Evolutionary conservation across 2,888 invertebrate species (phyloP), one percentile per base, ranked within the genome.

Genomic region (Nymphalis urticae): DNA sequence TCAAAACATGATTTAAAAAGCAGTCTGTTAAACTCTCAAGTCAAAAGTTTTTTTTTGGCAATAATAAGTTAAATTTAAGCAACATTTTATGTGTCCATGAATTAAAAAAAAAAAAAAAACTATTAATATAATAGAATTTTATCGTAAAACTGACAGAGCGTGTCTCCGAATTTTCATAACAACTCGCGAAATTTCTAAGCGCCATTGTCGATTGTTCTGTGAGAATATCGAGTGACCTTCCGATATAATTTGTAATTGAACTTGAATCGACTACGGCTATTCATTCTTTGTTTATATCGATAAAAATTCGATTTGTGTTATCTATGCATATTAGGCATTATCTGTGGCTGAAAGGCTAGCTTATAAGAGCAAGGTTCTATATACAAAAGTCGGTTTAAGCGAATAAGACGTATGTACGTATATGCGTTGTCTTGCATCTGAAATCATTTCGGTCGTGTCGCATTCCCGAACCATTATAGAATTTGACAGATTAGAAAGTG

Each of bases 101-200:
- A 17, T 56, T n/a, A n/a, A n/a, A 0, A 36, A 9, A 36, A n/a
- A 32, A 27, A 50, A 50, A 3, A 27, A 27, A n/a, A 36, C 36
- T n/a, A 7, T 32, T 58, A n/a, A 36, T 58, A 36, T 58, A 6
- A 32, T 19, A 58, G 19, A 16, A 32, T 56, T 42, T 56, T 32
- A 36, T 56, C 56, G 32, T 53, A 47, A 54, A 64, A 27, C 19
- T 56, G 54, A 1, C 66, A 54, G 54, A 36, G 36, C 66, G 63
- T 66, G 60, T 60, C 70, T 47, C 54, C 60, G 54, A 63, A 61
- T 63, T 70, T 70, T 70, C 63, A 63, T 66, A 66, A 66, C 47
- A 48, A 9, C 17, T 27, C n/a, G 42, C n/a, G 62, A 62, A 61
- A 62, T 69, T 69, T 69, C 62, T 69, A 68, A 68, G 58, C 32